Conservation (phyloP, 2,113 vertebrate genomes). For the Neogale vison region DNA sequence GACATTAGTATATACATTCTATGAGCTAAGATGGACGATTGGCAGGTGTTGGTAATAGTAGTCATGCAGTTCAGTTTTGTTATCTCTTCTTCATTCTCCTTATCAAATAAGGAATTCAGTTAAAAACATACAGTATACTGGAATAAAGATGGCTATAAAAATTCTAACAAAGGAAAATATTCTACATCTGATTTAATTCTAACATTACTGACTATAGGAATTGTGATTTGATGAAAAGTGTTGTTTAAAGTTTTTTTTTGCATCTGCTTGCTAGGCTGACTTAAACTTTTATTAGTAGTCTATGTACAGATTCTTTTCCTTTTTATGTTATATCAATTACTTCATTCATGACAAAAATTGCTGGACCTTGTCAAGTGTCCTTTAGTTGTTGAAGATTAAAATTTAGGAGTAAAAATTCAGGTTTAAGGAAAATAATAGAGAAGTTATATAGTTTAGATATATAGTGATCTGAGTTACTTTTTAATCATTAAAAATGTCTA, state of each 20-base stretch:
- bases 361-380: background rate
- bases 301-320: background rate
- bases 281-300: background rate
- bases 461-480: background rate
- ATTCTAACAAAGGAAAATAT: conserved; percentile 7
- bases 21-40: background rate
- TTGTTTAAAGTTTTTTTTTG: background rate
- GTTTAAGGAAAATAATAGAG: background rate
- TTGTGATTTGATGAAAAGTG: conserved; percentile 26
- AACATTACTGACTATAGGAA: conserved; percentile 27
- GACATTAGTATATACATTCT: background rate
- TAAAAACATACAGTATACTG: background rate
- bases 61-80: background rate
- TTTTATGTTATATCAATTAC: background rate
- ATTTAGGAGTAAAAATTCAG: conserved; percentile 11
- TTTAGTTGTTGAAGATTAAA: conserved; percentile 31
- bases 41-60: background rate
- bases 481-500: background rate
- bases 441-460: background rate
- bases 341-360: background rate
- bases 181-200: background rate
- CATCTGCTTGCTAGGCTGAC: background rate
- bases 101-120: conserved; percentile 25
- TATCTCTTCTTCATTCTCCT: background rate
- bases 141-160: conserved; percentile 41